Evolutionary conservation across 2,113 vertebrate species (phyloP).

Genomic region (Phyllopteryx taeniolatus): DNA sequence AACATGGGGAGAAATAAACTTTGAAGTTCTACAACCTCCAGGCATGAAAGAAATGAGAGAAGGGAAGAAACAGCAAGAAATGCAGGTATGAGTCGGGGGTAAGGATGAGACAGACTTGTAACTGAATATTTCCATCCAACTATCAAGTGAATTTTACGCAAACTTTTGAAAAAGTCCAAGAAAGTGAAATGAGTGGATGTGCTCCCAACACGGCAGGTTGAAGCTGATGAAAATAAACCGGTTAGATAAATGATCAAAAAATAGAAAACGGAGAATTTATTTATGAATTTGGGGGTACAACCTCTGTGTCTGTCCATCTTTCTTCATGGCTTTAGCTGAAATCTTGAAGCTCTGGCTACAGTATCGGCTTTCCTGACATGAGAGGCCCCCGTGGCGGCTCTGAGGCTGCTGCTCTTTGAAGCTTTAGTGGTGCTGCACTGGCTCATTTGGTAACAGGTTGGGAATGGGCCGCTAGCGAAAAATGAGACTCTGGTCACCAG

Average conservation of each 20-base stretch:
- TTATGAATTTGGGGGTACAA: conserved; percentile 4
- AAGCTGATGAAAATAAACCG: conserved; percentile 29
- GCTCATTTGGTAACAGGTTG: conserved; percentile 95
- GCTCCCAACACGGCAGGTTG: conserved; percentile 26
- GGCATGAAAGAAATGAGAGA: conserved; percentile 47
- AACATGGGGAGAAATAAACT: conserved; percentile 64
- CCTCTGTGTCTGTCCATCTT: conserved; percentile 34
- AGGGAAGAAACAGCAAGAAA: conserved; percentile 55
- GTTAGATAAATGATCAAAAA: conserved; percentile 23
- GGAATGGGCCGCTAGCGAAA: conserved; percentile 87
- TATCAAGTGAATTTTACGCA: conserved; percentile 62
- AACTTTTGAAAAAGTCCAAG: conserved; percentile 56
- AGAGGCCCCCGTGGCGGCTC: conserved; percentile 76
- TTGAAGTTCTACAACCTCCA: conserved; percentile 68
- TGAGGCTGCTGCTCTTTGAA: conserved; percentile 76
- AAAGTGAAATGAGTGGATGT: conserved; percentile 51
- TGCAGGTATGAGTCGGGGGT: conserved; percentile 34
- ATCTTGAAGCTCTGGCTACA: conserved; percentile 57
- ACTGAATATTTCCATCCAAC: conserved; percentile 45
- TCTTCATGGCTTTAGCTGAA: conserved; percentile 35
- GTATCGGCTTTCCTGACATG: conserved; percentile 86
- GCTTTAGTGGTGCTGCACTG: conserved; percentile 64
- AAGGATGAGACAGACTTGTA: conserved; percentile 39
- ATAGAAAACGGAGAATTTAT: background rate
- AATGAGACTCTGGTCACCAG: conserved; percentile 83